Base-by-base conservation (phyloP, 2,888 invertebrate species). In the Trissolcus brochymenae region DNA sequence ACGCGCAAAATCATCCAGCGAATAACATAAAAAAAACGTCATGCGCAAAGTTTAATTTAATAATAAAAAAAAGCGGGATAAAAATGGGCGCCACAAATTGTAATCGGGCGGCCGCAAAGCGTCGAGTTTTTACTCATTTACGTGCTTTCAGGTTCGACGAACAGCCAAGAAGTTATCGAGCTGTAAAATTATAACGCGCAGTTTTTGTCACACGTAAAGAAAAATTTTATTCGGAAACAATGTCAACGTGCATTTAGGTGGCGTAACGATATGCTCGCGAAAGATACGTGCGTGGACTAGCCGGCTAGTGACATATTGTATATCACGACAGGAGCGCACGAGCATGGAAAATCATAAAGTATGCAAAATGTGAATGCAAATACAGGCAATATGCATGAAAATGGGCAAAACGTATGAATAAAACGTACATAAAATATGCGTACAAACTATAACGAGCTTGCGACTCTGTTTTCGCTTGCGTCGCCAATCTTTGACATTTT, bases 301-400 rank as follows among this genome's bases (percentile, higher is more conserved):
- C 61, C 65, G 70, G 62, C 53, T 61, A 35, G 66, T 60, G 80
- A 73, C 66, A 76, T 74, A 78, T 80, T 78, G 67, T 78, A 76
- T 75, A 72, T 74, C 79, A 70, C 70, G 71, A 67, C 68, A 76
- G 79, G 78, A 76, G 80, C 79, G 81, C 77, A 82, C 79, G 82
- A 83, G 82, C 82, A 81, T 81, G 83, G 82, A 84, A 85, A 85
- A 86, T 87, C 84, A 85, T 87, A 84, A 87, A 87, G 83, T 86
- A 86, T 87, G 85, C 86, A 87, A 85, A 87, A 86, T 84, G 81
- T 82, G 82, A 83, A 87, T 88, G 87, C 87, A 87, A 87, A 87
- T 86, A 83, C 80, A 79, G 74, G 83, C 82, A 83, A 83, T 84
- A 85, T 85, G 85, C 85, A 85, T 86, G 85, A 86, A 86, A 87